phyloP scores from a whole-genome alignment of 2,888 invertebrate genomes.

The Platypus cylindrus region DNA sequence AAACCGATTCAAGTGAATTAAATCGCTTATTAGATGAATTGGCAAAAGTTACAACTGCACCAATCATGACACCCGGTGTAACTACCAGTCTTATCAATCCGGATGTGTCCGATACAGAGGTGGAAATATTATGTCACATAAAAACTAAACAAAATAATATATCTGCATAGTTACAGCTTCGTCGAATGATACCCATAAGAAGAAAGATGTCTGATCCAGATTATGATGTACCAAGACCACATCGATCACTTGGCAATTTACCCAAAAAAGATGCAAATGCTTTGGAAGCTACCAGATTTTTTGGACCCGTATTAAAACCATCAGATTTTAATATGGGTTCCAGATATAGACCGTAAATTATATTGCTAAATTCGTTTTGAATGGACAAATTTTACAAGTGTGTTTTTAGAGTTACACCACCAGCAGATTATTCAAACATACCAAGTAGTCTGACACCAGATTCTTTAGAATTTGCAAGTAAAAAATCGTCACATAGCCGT shows the following conservation, averaged over 20 bases:
- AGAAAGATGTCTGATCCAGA: conserved; percentile 34
- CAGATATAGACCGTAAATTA: conserved; percentile 9
- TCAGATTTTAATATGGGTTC: conserved; percentile 8
- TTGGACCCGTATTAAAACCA: conserved; percentile 26
- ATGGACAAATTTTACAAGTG: not conserved
- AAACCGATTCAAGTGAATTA: conserved; percentile 28
- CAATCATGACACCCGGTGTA: conserved; percentile 30
- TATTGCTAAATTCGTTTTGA: too few relatives aligned
- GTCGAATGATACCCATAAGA: conserved; percentile 26
- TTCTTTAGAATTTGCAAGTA: conserved; percentile 27
- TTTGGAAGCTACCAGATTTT: conserved; percentile 31
- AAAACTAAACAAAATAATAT: not conserved
- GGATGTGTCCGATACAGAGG: conserved; percentile 27
- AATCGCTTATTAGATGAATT: conserved; percentile 30
- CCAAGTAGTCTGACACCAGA: conserved; percentile 32
- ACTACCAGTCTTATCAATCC: conserved; percentile 30
- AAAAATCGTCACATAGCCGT: conserved; percentile 7
- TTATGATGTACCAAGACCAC: conserved; percentile 38
- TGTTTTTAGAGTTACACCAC: conserved; percentile 9
- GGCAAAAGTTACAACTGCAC: conserved; percentile 33
- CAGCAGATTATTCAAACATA: conserved; percentile 9
- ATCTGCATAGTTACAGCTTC: conserved; percentile 23
- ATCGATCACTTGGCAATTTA: conserved; percentile 27
- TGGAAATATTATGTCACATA: conserved; percentile 13
- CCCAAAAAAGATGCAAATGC: conserved; percentile 20